These are phyloP conservation scores for Axis porcinus DNA, from an alignment of 2,113 vertebrate species.

Conservation along the genomic window DNA sequence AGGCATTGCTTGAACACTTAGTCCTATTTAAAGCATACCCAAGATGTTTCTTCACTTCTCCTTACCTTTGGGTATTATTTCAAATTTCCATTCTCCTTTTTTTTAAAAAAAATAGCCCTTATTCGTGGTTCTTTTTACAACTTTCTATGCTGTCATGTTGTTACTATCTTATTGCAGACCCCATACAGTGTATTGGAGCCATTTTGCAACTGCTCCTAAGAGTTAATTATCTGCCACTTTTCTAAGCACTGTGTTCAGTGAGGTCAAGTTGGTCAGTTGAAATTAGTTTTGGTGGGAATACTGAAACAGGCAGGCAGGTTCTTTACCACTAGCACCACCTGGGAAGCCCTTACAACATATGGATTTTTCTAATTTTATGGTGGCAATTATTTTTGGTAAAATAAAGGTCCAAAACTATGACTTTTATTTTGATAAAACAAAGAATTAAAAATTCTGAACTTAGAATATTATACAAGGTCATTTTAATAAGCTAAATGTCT, in stretches of 20 bases:
- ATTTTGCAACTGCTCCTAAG: neutral
- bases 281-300: neutral
- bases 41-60: neutral
- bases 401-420: neutral
- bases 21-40: neutral
- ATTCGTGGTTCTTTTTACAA: neutral
- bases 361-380: neutral
- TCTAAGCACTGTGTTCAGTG: neutral
- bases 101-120: neutral
- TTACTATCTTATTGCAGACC: neutral
- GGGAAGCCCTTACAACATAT: neutral
- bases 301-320: neutral
- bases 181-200: neutral
- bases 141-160: neutral
- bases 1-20: neutral
- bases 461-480: neutral
- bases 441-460: neutral
- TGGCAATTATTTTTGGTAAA: neutral
- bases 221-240: neutral
- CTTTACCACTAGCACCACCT: neutral
- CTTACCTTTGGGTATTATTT: neutral
- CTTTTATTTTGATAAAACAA: neutral
- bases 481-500: neutral
- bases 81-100: neutral
- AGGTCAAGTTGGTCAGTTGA: neutral